Conservation (phyloP, 2,797 vertebrate species). For the Hapalemur alaotrensis region DNA sequence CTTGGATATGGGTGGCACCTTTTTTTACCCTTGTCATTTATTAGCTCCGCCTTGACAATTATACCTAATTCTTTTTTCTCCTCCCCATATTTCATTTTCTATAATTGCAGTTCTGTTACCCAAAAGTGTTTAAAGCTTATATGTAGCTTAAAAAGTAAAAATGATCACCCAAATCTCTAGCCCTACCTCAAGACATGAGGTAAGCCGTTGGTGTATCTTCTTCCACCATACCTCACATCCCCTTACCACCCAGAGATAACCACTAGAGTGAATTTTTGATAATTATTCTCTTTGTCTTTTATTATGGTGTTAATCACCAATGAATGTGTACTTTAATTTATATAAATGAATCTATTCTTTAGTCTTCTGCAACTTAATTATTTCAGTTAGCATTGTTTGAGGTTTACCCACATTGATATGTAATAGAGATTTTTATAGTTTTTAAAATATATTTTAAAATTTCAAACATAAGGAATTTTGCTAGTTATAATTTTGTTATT, state of each 20-base stretch:
- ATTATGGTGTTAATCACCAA: not conserved
- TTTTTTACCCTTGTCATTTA: not conserved
- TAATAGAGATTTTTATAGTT: not conserved
- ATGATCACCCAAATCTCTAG: not conserved
- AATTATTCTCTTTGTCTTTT: not conserved
- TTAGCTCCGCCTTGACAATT: not conserved
- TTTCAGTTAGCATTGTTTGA: constrained; percentile 26
- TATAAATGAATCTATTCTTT: not conserved
- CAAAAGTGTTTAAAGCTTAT: not conserved
- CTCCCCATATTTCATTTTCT: not conserved
- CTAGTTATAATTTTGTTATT: constrained; percentile 12
- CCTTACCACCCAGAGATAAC: not conserved
- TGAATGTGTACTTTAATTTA: constrained; percentile 10
- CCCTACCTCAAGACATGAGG: not conserved
- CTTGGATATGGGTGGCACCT: not conserved
- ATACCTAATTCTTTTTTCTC: not conserved
- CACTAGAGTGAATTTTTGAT: not conserved
- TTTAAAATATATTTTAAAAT: constrained; percentile 15
- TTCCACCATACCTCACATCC: not conserved
- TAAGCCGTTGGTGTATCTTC: not conserved
- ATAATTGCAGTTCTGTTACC: not conserved
- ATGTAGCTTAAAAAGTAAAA: not conserved
- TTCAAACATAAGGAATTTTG: not conserved
- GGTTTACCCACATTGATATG: not conserved
- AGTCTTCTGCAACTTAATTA: constrained; percentile 11